Evolutionary conservation across 64 coral and sea anemone species (phyloP), one percentile per base, ranked within the genome.

Genomic region (Acropora tenuis): DNA sequence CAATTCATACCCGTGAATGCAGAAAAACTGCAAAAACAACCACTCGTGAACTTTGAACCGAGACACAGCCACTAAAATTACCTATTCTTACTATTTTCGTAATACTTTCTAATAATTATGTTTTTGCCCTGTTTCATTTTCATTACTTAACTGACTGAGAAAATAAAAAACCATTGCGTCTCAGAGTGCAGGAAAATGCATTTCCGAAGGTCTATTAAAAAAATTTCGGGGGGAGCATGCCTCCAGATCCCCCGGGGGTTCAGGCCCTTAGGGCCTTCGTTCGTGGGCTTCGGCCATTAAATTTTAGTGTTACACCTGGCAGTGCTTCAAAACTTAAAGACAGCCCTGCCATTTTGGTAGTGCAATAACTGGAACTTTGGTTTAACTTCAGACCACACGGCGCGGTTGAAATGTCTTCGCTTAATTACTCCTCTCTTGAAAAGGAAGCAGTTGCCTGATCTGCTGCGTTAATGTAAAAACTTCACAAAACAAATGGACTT

Each of bases 171-270:
- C 65, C 30, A n/a, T 83, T 6, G 40, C 42, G 15, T 59, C 44
- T 44, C 80, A 83, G 80, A 83, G 44, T 83, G 80, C 80, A 67
- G 80, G 80, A 83, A 83, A 83, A 66, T 66, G 59, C 80, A 83
- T 47, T 83, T 68, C 42, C 5, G 80, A 83, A n/a, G 60, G 80
- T 83, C 80, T 83, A 67, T 47, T 83, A 66, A 67, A 6, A 83
- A 83, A 66, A 17, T 83, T 83, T 83, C 8, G 42, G 13, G 80
- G 80, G 59, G 60, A 41, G 79, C 79, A 82, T 42, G 79, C 79
- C 79, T 57, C 79, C 79, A 18, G 40, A 49, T 3, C 10, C 58
- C 80, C 59, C 80, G 47, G 58, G 13, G 42, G 80, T 59, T 83
- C 10, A 15, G 59, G 80, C 80, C 40, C 80, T 83, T 83, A 4